phyloP scores from a whole-genome alignment of 2,888 invertebrate species.

The Pediacus dermestoides region DNA sequence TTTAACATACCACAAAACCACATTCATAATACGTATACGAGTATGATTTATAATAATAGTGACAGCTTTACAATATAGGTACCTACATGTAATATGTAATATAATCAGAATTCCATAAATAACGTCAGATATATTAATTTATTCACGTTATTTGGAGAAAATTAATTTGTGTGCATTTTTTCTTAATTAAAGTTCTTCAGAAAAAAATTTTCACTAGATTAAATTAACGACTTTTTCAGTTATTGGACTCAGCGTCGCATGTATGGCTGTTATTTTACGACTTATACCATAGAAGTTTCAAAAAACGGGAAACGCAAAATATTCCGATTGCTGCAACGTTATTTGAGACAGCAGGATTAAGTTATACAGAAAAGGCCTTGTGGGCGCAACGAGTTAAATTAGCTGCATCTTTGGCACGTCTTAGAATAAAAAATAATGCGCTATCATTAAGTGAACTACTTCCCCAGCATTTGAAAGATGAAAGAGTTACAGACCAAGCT shows the following conservation, averaged over 20 bases:
- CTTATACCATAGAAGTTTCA: constrained; percentile 62
- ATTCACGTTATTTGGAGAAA: too few relatives aligned
- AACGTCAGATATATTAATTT: too few relatives aligned
- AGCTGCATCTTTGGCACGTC: constrained; percentile 72
- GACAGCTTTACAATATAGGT: too few relatives aligned
- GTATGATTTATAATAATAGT: too few relatives aligned
- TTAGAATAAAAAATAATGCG: constrained; percentile 72
- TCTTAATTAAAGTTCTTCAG: too few relatives aligned
- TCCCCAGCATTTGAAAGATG: constrained; percentile 69
- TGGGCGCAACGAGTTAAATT: constrained; percentile 65
- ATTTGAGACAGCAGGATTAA: constrained; percentile 38
- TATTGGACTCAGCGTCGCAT: constrained; percentile 29
- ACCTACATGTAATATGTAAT: too few relatives aligned
- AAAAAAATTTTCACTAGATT: too few relatives aligned
- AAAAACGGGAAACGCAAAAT: constrained; percentile 40
- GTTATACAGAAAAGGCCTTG: constrained; percentile 60
- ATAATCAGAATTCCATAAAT: too few relatives aligned
- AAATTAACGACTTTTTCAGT: too few relatives aligned
- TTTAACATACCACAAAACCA: too few relatives aligned
- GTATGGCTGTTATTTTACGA: constrained; percentile 71
- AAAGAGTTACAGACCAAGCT: constrained; percentile 58
- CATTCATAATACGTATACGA: too few relatives aligned
- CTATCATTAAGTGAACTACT: constrained; percentile 65
- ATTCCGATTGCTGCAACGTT: constrained; percentile 33
- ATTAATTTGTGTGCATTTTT: too few relatives aligned